Conservation (phyloP, 2,797 vertebrate genomes). For the Sphenopsis melanotis region DNA sequence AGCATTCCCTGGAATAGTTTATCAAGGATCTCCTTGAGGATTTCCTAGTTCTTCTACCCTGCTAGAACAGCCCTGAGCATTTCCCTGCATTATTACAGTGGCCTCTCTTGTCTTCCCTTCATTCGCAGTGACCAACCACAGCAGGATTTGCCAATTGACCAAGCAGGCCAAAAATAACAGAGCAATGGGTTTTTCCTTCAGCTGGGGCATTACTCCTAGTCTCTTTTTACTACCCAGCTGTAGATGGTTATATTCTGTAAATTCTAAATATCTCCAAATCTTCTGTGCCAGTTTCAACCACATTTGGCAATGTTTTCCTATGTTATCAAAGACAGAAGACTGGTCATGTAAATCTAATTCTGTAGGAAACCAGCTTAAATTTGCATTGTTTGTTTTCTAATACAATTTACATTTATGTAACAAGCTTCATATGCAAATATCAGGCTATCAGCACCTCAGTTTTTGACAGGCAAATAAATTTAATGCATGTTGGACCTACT, state of each 20-base stretch:
- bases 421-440: neutral
- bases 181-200: neutral
- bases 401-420: constrained; percentile 1
- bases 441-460: neutral
- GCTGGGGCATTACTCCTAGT: neutral
- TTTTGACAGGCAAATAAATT: constrained; percentile 31
- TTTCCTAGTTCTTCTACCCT: neutral
- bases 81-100: neutral
- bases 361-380: neutral
- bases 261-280: neutral
- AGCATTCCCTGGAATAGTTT: neutral
- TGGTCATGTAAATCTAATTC: neutral
- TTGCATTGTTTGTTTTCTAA: constrained; percentile 20
- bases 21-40: neutral
- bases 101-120: neutral
- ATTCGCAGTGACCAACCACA: neutral
- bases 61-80: neutral
- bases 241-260: neutral
- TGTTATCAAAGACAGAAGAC: neutral
- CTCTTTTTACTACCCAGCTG: neutral
- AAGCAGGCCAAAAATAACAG: neutral
- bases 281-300: neutral
- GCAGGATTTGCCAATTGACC: neutral
- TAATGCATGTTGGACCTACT: neutral
- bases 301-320: neutral